These are phyloP conservation scores for Carterocephalus palaemon DNA, from an alignment of 2,888 invertebrate genomes.

Conservation along the genomic window DNA sequence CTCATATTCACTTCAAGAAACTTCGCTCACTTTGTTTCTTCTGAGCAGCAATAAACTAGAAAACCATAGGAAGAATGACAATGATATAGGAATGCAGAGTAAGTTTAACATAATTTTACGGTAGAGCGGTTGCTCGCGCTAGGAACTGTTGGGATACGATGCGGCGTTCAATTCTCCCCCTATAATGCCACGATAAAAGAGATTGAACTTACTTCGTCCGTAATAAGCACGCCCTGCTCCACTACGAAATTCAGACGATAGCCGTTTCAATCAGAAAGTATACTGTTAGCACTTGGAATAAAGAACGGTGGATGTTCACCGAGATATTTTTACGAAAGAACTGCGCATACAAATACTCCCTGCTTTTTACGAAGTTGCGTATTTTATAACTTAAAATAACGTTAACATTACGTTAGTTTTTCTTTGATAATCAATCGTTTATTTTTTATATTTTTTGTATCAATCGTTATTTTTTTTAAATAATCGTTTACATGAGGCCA, in stretches of 20 bases:
- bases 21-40: slow-evolving; percentile 1
- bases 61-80: slow-evolving; percentile 48
- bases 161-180: slow-evolving; percentile 60
- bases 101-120: slow-evolving; percentile 74
- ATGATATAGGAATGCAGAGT: slow-evolving; percentile 53
- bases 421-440: no score
- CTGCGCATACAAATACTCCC: background rate
- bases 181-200: slow-evolving; percentile 72
- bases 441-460: no score
- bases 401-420: no score
- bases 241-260: slow-evolving; percentile 46
- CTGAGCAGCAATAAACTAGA: slow-evolving; percentile 33
- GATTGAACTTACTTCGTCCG: slow-evolving; percentile 70
- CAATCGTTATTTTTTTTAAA: no score
- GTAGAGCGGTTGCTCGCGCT: slow-evolving; percentile 57
- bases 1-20: background rate
- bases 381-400: background rate
- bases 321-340: slow-evolving; percentile 34
- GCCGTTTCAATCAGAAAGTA: slow-evolving; percentile 52
- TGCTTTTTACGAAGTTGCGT: slow-evolving; percentile 2
- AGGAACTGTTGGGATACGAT: slow-evolving; percentile 54
- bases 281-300: slow-evolving; percentile 35
- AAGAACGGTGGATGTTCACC: slow-evolving; percentile 30
- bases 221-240: slow-evolving; percentile 60
- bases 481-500: no score